Evolutionary conservation across 2,888 invertebrate genomes (phyloP).

Genomic region (Hemaris fuciformis): DNA sequence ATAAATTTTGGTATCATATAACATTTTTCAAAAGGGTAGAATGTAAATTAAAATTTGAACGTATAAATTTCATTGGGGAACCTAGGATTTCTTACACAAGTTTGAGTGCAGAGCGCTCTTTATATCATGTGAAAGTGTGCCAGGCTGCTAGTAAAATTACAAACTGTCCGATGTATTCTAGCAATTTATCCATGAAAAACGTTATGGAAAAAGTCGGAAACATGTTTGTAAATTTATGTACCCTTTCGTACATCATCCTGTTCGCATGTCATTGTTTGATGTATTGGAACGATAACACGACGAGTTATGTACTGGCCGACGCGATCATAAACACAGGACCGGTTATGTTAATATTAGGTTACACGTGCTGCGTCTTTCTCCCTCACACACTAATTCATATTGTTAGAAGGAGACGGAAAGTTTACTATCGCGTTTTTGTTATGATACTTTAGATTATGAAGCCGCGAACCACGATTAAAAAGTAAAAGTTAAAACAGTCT

Average conservation of each 20-base stretch:
- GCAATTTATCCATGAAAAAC: background rate
- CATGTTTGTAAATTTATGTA: slow-evolving; percentile 3
- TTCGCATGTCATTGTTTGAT: slow-evolving; percentile 33
- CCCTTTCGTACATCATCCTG: slow-evolving; percentile 5
- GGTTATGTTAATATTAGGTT: slow-evolving; percentile 27
- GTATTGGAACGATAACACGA: slow-evolving; percentile 34
- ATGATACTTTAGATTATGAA: slow-evolving; percentile 2
- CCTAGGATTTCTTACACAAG: no score
- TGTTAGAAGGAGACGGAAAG: slow-evolving; percentile 16
- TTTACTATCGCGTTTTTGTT: background rate
- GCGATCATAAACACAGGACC: slow-evolving; percentile 28
- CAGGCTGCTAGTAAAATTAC: no score
- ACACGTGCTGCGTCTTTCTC: slow-evolving; percentile 19
- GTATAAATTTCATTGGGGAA: no score
- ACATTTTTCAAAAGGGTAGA: no score
- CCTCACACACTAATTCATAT: background rate
- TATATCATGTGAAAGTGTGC: no score
- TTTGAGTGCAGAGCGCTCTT: no score
- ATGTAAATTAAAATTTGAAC: no score
- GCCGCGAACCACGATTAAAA: background rate
- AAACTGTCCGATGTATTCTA: no score
- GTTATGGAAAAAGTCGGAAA: background rate
- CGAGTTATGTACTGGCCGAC: slow-evolving; percentile 20
- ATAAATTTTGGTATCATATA: no score
- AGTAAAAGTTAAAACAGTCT: background rate